phyloP scores from a whole-genome alignment of 2,888 invertebrate species.

The Sinhomidia bicolor region DNA sequence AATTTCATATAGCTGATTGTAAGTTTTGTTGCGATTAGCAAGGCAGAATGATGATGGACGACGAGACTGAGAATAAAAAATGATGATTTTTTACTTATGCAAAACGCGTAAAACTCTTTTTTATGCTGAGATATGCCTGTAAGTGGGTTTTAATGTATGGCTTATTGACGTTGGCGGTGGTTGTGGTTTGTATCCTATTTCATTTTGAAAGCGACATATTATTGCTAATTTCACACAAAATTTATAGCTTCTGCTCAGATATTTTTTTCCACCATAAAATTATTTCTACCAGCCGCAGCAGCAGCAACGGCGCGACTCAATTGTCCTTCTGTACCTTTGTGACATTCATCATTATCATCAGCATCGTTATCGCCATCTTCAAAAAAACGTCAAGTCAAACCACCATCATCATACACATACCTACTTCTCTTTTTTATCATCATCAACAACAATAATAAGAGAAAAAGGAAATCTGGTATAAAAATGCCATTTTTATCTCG shows the following conservation, averaged over 20 bases:
- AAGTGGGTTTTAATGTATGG: constrained; percentile 23
- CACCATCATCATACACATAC: too few relatives aligned
- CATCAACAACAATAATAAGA: constrained; percentile 7
- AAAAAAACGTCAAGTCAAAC: constrained; percentile 13
- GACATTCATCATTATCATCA: constrained; percentile 59
- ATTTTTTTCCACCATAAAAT: background rate
- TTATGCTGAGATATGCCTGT: background rate
- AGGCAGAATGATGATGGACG: background rate
- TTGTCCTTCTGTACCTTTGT: constrained; percentile 52
- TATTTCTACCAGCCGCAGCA: background rate
- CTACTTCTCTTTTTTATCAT: background rate
- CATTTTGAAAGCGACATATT: background rate
- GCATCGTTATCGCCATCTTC: background rate
- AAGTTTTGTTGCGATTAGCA: background rate
- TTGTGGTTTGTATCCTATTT: background rate
- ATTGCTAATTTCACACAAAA: constrained; percentile 26
- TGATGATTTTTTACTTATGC: background rate
- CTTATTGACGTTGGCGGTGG: background rate
- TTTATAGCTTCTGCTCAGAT: too few relatives aligned
- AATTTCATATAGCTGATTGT: background rate
- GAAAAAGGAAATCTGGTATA: constrained; percentile 16
- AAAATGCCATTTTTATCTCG: constrained; percentile 38
- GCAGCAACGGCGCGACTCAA: constrained; percentile 28
- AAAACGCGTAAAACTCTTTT: background rate
- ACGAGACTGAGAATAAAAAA: background rate